Percentiles rank a stretch among this genome's conserved stretches.
These are phyloP conservation scores for Xestia ashworthii DNA, from an alignment of 2,888 invertebrate species.

Conservation along the genomic window DNA sequence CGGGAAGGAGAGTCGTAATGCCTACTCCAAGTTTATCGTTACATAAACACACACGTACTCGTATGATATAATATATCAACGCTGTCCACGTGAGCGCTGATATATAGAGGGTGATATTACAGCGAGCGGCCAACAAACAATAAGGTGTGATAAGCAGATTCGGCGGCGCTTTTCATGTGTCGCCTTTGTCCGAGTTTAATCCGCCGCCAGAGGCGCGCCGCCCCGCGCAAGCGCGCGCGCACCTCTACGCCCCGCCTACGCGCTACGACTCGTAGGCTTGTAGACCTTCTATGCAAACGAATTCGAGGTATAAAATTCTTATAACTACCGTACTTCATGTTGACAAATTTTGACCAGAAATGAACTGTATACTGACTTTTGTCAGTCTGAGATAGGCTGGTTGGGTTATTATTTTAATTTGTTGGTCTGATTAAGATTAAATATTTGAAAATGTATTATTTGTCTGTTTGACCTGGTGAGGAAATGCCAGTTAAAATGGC, in stretches of 20 bases:
- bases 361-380: not conserved
- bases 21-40: constrained; percentile 71
- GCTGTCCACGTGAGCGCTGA: constrained; percentile 80
- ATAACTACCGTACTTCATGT: constrained; percentile 1
- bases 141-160: constrained; percentile 88
- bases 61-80: constrained; percentile 58
- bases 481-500: constrained; percentile 3
- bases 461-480: not conserved
- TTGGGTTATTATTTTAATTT: not conserved
- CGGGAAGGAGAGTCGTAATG: constrained; percentile 60
- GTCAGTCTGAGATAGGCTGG: not conserved
- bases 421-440: not conserved
- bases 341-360: constrained; percentile 2
- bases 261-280: constrained; percentile 69
- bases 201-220: constrained; percentile 73
- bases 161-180: constrained; percentile 87
- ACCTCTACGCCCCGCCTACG: constrained; percentile 65
- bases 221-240: constrained; percentile 52
- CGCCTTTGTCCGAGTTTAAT: constrained; percentile 87
- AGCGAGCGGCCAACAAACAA: constrained; percentile 84
- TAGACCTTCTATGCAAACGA: constrained; percentile 52
- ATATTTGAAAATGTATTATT: not conserved
- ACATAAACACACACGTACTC: constrained; percentile 71
- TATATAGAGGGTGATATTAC: constrained; percentile 86
- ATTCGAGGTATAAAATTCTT: constrained; percentile 22